Conservation (phyloP, 2,113 vertebrate genomes). For the Onychostoma macrolepis region DNA sequence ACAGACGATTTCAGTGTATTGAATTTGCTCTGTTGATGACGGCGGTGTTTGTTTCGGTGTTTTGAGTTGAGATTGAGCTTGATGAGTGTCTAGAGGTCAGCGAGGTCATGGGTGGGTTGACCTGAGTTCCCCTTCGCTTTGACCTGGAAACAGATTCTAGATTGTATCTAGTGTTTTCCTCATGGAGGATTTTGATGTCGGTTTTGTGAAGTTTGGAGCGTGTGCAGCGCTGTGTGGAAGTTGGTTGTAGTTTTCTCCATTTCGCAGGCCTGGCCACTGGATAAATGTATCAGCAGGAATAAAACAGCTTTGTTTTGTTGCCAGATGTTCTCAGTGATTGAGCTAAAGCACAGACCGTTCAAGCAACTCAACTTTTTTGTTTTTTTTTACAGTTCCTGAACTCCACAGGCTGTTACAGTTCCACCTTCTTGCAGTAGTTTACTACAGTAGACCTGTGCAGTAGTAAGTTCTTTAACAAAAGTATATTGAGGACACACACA, state of each 20-base stretch:
- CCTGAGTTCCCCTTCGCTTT: neutral
- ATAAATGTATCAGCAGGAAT: conserved; percentile 5
- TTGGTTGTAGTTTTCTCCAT: neutral
- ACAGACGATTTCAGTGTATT: neutral
- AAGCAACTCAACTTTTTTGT: no score
- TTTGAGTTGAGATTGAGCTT: neutral
- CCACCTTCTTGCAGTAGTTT: neutral
- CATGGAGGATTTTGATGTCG: no score
- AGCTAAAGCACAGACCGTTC: neutral
- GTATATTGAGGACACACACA: neutral
- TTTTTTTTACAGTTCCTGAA: neutral
- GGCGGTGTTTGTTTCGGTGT: neutral
- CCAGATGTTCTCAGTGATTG: neutral
- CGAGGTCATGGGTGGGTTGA: neutral
- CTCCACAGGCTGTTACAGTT: neutral
- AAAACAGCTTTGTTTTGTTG: conserved; percentile 15
- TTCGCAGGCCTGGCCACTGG: neutral
- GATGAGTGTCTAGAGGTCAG: neutral
- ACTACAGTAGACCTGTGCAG: neutral
- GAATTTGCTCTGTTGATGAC: neutral
- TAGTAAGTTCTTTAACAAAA: neutral
- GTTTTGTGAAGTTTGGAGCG: neutral
- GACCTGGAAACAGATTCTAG: neutral
- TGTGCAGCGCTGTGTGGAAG: neutral
- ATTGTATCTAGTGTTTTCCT: neutral